phyloP scores from a whole-genome alignment of 1,140 invertebrate species.

The Ceratosolen fusciceps region DNA sequence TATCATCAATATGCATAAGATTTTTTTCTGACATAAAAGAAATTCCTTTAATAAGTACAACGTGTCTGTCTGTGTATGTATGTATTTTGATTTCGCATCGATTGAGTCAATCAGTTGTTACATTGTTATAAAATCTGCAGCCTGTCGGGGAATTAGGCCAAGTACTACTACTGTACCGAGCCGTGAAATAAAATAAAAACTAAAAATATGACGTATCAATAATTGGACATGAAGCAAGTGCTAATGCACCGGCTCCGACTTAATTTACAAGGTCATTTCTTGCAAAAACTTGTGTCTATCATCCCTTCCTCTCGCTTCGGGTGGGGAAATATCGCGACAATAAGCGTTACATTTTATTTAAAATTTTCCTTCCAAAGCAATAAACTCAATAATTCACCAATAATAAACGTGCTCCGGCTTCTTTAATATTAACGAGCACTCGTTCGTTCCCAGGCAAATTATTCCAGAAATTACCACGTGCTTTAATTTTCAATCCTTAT shows the following conservation, averaged over 20 bases:
- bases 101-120: conserved; percentile 37
- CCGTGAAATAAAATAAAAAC: conserved; percentile 26
- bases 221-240: conserved; percentile 35
- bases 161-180: conserved; percentile 18
- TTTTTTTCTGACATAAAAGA: neutral
- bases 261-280: conserved; percentile 33
- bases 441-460: neutral
- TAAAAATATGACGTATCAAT: conserved; percentile 34
- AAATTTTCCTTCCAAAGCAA: conserved; percentile 21
- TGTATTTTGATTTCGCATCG: conserved; percentile 22
- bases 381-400: conserved; percentile 8
- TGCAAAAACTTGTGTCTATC: conserved; percentile 11
- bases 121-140: conserved; percentile 14
- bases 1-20: conserved; percentile 15
- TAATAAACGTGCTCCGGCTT: neutral
- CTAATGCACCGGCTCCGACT: conserved; percentile 23
- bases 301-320: too few species aligned
- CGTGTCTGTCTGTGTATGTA: too few species aligned
- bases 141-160: conserved; percentile 31
- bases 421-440: neutral
- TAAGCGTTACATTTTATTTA: conserved; percentile 6
- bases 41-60: conserved; percentile 33
- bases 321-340: conserved; percentile 5
- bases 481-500: neutral
- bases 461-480: neutral